phyloP scores from a whole-genome alignment of 30 jellyfish, hydroid and myxozoan species.

The Chironex yamaguchii region DNA sequence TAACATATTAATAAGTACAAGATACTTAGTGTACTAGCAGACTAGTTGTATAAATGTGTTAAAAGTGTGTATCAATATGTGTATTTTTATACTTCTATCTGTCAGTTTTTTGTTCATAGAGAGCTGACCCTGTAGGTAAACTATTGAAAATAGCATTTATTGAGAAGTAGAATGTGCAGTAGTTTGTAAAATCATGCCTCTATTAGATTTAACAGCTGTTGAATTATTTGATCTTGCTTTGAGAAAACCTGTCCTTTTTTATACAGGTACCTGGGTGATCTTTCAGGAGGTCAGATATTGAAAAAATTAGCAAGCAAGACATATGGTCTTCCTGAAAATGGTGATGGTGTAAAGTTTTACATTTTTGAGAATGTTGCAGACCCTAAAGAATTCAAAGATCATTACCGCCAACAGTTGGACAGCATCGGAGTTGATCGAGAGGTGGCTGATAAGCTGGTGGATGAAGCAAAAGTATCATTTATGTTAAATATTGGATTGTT shows the following conservation, averaged over 20 bases:
- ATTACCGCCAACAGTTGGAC: conserved; percentile 59
- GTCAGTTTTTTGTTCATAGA: too few relatives aligned
- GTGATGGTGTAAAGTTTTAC: conserved; percentile 76
- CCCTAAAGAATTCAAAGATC: conserved; percentile 51
- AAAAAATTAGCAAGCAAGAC: conserved; percentile 72
- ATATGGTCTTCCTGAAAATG: conserved; percentile 64
- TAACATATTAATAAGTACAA: too few relatives aligned
- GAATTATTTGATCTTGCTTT: too few relatives aligned
- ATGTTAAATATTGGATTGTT: conserved; percentile 57
- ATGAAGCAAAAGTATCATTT: conserved; percentile 65
- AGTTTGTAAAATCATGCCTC: too few relatives aligned
- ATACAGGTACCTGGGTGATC: conserved; percentile 76
- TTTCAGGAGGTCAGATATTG: conserved; percentile 80
- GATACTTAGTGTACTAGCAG: too few relatives aligned
- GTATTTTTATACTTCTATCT: too few relatives aligned
- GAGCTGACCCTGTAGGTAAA: too few relatives aligned
- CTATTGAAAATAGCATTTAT: too few relatives aligned
- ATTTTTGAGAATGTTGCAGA: conserved; percentile 56
- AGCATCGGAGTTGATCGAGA: conserved; percentile 36
- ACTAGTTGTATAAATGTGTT: too few relatives aligned
- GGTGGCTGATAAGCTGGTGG: conserved; percentile 67
- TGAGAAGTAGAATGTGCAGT: too few relatives aligned
- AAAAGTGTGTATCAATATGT: too few relatives aligned
- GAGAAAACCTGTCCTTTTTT: background rate
- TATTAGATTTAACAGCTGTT: too few relatives aligned